Conservation (phyloP, 2,797 vertebrate genomes). For the Ctenochaetus hawaiiensis region DNA sequence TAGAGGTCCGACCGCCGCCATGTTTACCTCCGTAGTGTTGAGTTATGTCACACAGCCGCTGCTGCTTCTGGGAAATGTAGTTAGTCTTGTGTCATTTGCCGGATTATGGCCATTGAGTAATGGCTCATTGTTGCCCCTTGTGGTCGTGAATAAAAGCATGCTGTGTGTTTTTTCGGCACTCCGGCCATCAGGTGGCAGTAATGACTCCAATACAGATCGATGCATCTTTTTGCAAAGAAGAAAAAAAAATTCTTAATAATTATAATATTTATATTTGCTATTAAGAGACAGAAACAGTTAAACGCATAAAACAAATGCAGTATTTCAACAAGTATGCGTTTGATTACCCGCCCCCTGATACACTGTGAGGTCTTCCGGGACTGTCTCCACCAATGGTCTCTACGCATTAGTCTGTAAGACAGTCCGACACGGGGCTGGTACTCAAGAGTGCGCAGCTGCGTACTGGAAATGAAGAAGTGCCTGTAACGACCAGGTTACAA, state of each 20-base stretch:
- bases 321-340: not conserved
- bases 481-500: too few relatives aligned
- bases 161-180: not conserved
- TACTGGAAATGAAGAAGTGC: too few relatives aligned
- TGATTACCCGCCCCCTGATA: not conserved
- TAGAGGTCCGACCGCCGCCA: slow-evolving; percentile 76
- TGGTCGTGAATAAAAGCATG: not conserved
- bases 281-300: not conserved
- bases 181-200: not conserved
- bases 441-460: too few relatives aligned
- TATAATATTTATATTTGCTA: too few relatives aligned
- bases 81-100: not conserved
- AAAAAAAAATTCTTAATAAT: not conserved
- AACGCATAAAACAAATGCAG: not conserved
- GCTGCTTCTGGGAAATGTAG: slow-evolving; percentile 72
- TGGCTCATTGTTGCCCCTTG: not conserved
- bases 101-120: not conserved
- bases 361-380: not conserved
- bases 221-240: not conserved
- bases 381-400: too few relatives aligned
- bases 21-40: slow-evolving; percentile 63
- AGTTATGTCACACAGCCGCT: slow-evolving; percentile 11
- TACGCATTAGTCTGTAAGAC: too few relatives aligned
- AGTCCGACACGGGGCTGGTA: too few relatives aligned
- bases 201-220: not conserved